phyloP scores from a whole-genome alignment of 2,888 invertebrate species.

The Harmothoe impar region DNA sequence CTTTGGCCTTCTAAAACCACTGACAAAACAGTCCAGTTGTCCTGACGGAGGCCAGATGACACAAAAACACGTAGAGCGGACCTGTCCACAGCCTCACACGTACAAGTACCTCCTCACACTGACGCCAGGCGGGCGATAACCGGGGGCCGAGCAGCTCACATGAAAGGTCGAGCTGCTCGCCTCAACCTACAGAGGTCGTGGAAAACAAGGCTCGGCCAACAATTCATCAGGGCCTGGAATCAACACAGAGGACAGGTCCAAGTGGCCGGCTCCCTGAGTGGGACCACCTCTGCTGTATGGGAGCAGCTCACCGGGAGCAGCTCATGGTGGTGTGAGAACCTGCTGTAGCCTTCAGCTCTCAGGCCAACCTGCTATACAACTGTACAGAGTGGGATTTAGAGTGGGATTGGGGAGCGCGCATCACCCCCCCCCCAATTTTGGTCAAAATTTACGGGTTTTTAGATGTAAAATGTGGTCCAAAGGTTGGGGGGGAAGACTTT shows the following conservation, averaged over 20 bases:
- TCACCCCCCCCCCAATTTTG: too few relatives aligned
- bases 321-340: not conserved
- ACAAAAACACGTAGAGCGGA: not conserved
- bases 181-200: conserved; percentile 10
- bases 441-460: too few relatives aligned
- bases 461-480: too few relatives aligned
- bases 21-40: conserved; percentile 16
- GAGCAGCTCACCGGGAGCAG: not conserved
- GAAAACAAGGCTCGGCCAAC: not conserved
- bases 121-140: conserved; percentile 6
- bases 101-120: not conserved
- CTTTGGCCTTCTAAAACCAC: too few relatives aligned
- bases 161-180: not conserved
- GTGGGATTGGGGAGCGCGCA: too few relatives aligned
- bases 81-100: conserved; percentile 54
- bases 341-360: not conserved
- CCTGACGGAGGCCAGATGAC: conserved; percentile 7
- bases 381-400: too few relatives aligned
- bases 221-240: conserved; percentile 8
- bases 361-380: too few relatives aligned
- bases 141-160: not conserved
- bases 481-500: too few relatives aligned
- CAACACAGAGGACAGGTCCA: conserved; percentile 5
- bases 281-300: conserved; percentile 6
- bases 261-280: not conserved